Evolutionary conservation across 2,113 vertebrate species (phyloP).

Genomic region (Coregonus clupeaformis): DNA sequence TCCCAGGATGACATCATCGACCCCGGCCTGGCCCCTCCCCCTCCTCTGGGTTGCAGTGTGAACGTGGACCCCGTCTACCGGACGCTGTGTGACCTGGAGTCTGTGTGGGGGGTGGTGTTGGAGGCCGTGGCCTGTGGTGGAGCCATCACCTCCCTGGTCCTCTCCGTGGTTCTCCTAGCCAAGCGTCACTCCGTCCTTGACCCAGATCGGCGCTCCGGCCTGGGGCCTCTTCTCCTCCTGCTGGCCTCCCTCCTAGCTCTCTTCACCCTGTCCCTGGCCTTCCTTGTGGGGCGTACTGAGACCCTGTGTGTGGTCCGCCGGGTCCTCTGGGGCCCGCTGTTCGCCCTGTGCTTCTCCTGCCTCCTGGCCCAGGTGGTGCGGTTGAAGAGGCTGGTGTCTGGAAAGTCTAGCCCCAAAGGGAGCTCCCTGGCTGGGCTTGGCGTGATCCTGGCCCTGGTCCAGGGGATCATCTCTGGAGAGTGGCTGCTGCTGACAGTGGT

Average conservation of each 20-base stretch:
- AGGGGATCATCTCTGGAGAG: constrained; percentile 89
- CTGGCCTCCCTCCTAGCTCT: constrained; percentile 86
- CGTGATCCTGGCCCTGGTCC: constrained; percentile 84
- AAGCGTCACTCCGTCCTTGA: constrained; percentile 85
- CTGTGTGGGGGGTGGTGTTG: constrained; percentile 93
- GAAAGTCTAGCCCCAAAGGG: constrained; percentile 81
- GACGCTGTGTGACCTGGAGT: constrained; percentile 93
- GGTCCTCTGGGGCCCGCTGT: constrained; percentile 91
- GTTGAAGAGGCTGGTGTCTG: constrained; percentile 81
- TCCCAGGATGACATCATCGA: constrained; percentile 70
- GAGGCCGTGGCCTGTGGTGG: constrained; percentile 90
- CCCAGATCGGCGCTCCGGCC: constrained; percentile 83
- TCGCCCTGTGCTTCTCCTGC: constrained; percentile 94
- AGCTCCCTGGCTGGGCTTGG: constrained; percentile 83
- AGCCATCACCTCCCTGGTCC: constrained; percentile 80
- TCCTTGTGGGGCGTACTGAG: constrained; percentile 90
- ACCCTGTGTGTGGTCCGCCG: constrained; percentile 84
- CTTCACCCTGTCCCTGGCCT: constrained; percentile 89
- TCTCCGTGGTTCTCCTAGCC: constrained; percentile 83
- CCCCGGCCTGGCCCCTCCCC: constrained; percentile 36
- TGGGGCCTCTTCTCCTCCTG: constrained; percentile 91
- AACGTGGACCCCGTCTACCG: constrained; percentile 85
- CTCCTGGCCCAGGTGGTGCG: constrained; percentile 89
- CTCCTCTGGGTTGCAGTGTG: constrained; percentile 81
- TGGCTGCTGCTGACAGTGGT: constrained; percentile 92